Conservation (phyloP, 35 echinoderm and acorn worm genomes). For the Chiridota heheva region DNA sequence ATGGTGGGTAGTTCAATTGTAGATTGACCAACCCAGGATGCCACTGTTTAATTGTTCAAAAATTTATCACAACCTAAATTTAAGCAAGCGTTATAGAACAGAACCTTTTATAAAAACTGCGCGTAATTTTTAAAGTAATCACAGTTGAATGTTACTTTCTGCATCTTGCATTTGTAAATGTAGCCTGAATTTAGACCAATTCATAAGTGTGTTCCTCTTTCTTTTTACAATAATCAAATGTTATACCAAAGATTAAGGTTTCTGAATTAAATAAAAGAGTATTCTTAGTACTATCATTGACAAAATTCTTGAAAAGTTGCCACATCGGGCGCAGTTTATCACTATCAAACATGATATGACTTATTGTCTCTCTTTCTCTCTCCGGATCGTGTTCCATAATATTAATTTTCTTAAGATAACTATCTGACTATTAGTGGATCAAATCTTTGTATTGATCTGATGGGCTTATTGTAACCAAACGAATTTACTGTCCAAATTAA, state of each 20-base stretch:
- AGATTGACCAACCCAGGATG: too few species aligned
- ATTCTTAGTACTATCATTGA: not conserved
- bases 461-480: not conserved
- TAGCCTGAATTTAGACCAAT: too few species aligned
- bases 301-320: constrained; percentile 25
- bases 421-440: not conserved
- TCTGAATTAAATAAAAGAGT: constrained; percentile 9
- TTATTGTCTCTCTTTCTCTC: constrained; percentile 1
- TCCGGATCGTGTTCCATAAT: constrained; percentile 5
- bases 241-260: constrained; percentile 34
- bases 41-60: too few species aligned
- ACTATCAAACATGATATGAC: not conserved
- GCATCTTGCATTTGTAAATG: too few species aligned
- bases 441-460: constrained; percentile 16
- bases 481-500: not conserved
- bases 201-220: too few species aligned
- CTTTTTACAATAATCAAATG: not conserved
- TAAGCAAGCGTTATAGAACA: too few species aligned
- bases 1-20: too few species aligned
- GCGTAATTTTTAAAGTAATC: too few species aligned
- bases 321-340: not conserved
- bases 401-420: constrained; percentile 7
- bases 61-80: too few species aligned
- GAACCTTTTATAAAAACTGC: too few species aligned
- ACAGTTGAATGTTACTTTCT: too few species aligned